A percentile compares a stretch with the other conserved stretches of the same genome.
These are phyloP conservation scores for Mastacembelus armatus DNA, from an alignment of 2,797 vertebrate genomes.

Conservation along the genomic window DNA sequence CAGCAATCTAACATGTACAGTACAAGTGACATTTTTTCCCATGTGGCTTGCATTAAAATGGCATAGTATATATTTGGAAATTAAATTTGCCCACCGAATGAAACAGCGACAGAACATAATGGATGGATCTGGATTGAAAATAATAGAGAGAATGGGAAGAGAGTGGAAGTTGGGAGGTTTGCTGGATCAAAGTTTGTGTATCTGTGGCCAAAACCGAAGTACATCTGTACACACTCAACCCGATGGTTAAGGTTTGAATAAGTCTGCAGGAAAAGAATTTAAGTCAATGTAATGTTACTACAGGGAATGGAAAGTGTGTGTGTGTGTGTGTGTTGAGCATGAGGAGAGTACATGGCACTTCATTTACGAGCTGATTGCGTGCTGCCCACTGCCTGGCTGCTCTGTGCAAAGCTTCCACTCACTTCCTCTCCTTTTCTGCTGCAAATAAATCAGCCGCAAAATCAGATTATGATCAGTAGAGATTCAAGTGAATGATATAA, in stretches of 20 bases:
- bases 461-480: constrained; percentile 74
- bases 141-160: constrained; percentile 62
- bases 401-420: constrained; percentile 61
- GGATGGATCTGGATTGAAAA: constrained; percentile 70
- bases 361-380: constrained; percentile 70
- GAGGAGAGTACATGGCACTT: constrained; percentile 44
- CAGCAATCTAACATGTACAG: constrained; percentile 71
- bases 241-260: too few species aligned
- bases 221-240: too few species aligned
- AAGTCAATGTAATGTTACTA: too few species aligned
- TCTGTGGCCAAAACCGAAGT: too few species aligned
- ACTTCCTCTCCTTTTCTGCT: constrained; percentile 47
- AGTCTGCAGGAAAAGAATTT: too few species aligned
- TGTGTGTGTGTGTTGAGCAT: constrained; percentile 29
- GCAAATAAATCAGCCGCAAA: constrained; percentile 66
- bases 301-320: too few species aligned
- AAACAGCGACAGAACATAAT: constrained; percentile 78
- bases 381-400: constrained; percentile 62
- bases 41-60: constrained; percentile 69
- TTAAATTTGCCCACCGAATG: constrained; percentile 82
- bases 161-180: constrained; percentile 63
- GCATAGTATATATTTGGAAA: constrained; percentile 78
- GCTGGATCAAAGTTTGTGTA: constrained; percentile 74
- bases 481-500: constrained; percentile 70
- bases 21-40: constrained; percentile 80